These are phyloP conservation scores for Drosophila sechellia DNA, from an alignment of 1,140 invertebrate genomes.

Conservation along the genomic window DNA sequence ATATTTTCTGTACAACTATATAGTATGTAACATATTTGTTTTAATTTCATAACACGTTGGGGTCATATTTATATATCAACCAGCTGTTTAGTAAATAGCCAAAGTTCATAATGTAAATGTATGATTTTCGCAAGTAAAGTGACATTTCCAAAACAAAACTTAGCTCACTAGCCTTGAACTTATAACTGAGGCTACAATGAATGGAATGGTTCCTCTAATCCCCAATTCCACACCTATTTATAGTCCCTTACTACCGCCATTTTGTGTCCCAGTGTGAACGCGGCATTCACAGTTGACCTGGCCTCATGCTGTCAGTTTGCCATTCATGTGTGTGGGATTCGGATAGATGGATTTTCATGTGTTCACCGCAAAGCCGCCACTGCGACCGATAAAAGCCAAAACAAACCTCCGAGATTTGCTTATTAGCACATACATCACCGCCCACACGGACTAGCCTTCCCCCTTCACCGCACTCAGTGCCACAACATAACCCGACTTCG, in stretches of 20 bases:
- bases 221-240: slow-evolving; percentile 7
- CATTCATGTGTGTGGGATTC: slow-evolving; percentile 36
- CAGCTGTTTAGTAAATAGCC: too few species aligned
- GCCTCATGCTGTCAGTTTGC: slow-evolving; percentile 11
- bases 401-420: slow-evolving; percentile 74
- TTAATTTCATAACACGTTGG: too few species aligned
- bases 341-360: slow-evolving; percentile 42
- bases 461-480: not conserved
- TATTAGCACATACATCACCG: slow-evolving; percentile 46
- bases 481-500: slow-evolving; percentile 41
- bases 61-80: too few species aligned
- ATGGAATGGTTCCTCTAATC: slow-evolving; percentile 1
- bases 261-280: slow-evolving; percentile 39
- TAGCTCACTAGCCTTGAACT: not conserved
- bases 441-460: not conserved
- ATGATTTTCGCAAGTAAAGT: not conserved
- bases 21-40: too few species aligned
- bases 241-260: slow-evolving; percentile 25
- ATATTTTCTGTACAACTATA: too few species aligned
- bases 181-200: not conserved
- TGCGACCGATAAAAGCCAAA: slow-evolving; percentile 76
- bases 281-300: slow-evolving; percentile 45
- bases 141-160: not conserved
- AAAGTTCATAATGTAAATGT: too few species aligned
- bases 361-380: slow-evolving; percentile 66